Conservation (phyloP, 1,140 invertebrate genomes). For the Drosophila virilis region DNA sequence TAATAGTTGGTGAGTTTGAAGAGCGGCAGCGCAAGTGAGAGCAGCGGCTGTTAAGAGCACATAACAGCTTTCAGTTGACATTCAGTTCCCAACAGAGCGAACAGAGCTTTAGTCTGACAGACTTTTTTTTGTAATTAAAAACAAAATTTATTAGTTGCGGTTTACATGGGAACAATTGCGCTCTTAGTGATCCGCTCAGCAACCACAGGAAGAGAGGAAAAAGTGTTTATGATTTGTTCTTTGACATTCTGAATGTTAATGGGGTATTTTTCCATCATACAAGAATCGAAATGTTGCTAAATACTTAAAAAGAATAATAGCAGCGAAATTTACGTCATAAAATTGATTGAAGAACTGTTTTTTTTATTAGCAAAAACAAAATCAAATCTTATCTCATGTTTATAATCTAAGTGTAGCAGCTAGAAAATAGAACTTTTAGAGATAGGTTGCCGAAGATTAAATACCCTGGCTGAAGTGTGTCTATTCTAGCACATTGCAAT, state of each 20-base stretch:
- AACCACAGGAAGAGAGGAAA: not conserved
- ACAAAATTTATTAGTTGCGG: not conserved
- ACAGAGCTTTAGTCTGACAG: not conserved
- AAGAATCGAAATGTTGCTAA: not conserved
- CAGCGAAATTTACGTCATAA: not conserved
- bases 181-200: not conserved
- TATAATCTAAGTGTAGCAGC: no score
- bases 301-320: not conserved
- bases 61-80: slow-evolving; percentile 18
- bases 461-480: no score
- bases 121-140: not conserved
- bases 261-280: slow-evolving; percentile 25
- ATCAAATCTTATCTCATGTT: no score
- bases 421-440: no score
- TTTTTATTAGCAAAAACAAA: no score
- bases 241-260: slow-evolving; percentile 13
- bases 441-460: no score
- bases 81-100: not conserved
- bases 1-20: slow-evolving; percentile 10
- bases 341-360: no score
- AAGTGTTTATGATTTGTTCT: slow-evolving; percentile 5
- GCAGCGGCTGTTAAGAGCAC: not conserved
- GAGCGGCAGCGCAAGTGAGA: not conserved
- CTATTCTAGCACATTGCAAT: no score
- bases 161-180: not conserved